These are phyloP conservation scores for Larimichthys polyactis DNA, from an alignment of 2,113 vertebrate genomes.

Conservation along the genomic window DNA sequence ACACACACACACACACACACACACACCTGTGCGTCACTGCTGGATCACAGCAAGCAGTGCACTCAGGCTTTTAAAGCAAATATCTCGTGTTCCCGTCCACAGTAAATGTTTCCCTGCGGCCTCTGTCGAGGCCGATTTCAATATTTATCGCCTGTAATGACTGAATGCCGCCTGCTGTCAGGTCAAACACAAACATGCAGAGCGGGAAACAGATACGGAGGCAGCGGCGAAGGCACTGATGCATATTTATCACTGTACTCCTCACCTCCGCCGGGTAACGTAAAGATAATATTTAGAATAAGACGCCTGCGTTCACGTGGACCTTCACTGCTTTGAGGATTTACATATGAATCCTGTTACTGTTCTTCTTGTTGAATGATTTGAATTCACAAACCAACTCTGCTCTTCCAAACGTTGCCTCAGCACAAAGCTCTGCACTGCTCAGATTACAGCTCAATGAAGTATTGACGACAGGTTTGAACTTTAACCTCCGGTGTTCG, in stretches of 20 bases:
- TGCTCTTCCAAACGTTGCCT: neutral
- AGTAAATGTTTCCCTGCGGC: slow-evolving; percentile 58
- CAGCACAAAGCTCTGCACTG: neutral
- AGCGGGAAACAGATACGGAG: slow-evolving; percentile 4
- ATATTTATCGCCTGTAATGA: slow-evolving; percentile 72
- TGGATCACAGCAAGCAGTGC: slow-evolving; percentile 21
- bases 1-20: neutral
- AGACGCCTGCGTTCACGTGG: neutral
- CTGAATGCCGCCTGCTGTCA: slow-evolving; percentile 44
- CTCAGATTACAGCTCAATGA: too few relatives aligned
- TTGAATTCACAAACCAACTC: neutral
- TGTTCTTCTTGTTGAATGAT: neutral
- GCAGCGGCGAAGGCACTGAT: slow-evolving; percentile 13
- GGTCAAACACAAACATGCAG: slow-evolving; percentile 20
- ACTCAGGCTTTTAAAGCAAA: slow-evolving; percentile 64
- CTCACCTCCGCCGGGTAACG: neutral
- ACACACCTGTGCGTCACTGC: neutral
- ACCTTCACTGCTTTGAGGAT: neutral
- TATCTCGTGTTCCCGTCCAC: slow-evolving; percentile 44
- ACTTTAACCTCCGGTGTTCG: too few relatives aligned
- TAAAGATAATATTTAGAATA: neutral
- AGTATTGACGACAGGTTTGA: too few relatives aligned
- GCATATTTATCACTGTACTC: slow-evolving; percentile 38
- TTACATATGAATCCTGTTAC: slow-evolving; percentile 14
- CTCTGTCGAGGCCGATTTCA: slow-evolving; percentile 44